Percentiles rank a stretch among this genome's conserved stretches.
Evolutionary conservation across 2,888 invertebrate genomes (phyloP).

Genomic region (Dicyrtomina minuta): DNA sequence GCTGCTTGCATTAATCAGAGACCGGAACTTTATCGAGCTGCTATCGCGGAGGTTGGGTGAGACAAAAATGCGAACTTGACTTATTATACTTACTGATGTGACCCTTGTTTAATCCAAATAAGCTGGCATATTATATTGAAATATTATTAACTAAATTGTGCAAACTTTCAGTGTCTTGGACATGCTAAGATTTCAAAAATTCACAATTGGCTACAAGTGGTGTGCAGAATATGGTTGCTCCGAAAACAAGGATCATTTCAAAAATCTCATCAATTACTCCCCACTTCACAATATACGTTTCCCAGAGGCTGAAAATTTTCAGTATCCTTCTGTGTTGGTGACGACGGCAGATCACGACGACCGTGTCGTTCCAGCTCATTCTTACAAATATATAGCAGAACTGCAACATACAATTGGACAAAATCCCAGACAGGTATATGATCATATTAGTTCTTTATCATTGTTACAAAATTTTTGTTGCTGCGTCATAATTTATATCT

Average conservation of each 20-base stretch:
- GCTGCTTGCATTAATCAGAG: constrained; percentile 94
- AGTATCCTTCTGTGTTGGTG: constrained; percentile 89
- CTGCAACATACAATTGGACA: constrained; percentile 76
- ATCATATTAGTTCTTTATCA: no score
- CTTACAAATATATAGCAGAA: constrained; percentile 89
- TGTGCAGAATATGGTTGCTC: constrained; percentile 92
- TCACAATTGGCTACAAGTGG: constrained; percentile 97
- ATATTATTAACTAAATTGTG: no score
- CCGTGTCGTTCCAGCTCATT: constrained; percentile 95
- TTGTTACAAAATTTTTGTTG: no score
- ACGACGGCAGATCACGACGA: constrained; percentile 99
- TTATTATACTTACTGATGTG: no score
- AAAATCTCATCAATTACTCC: constrained; percentile 81
- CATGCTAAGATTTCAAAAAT: constrained; percentile 95
- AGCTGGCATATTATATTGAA: no score
- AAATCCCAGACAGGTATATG: constrained; percentile 62
- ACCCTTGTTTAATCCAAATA: no score
- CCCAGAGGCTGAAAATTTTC: constrained; percentile 61
- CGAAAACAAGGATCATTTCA: no score
- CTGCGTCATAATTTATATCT: no score
- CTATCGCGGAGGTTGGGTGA: constrained; percentile 90
- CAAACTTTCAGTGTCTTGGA: constrained; percentile 78
- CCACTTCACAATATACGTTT: constrained; percentile 86
- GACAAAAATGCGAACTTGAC: constrained; percentile 53
- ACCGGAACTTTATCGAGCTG: constrained; percentile 90